Evolutionary conservation across 2,113 vertebrate genomes (phyloP), one percentile per base, ranked within the genome.

Genomic region (Etheostoma cragini): DNA sequence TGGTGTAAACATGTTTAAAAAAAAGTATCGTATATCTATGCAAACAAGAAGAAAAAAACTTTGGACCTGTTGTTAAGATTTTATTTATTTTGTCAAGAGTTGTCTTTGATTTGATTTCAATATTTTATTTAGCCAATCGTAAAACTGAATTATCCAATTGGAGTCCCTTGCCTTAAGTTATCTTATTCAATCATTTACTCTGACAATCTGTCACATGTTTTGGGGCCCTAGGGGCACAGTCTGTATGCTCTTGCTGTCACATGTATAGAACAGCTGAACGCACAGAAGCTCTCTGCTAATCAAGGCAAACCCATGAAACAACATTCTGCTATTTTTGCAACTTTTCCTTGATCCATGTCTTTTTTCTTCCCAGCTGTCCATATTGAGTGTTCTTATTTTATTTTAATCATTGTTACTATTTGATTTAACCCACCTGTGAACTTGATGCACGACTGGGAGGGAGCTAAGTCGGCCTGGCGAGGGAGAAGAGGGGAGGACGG

Each of bases 401-500:
- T 42, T 53, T 47, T 47, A 15, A 3, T 52, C 3, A 45, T 46
- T 38, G 57, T 35, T 22, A 17, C 5, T 14, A 1, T 61, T 56
- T 78, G 45, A 45, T 8, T 58, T 0, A 64, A 89, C 92, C 75
- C 95, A 99, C 97, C 97, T 97, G 97, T 95, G 53, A 97, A 98
- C 83, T 95, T 97, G 88, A 95, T 95, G 93, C 86, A 96, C 14
- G 95, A 88, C 58, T 95, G 96, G 19, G 97, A 94, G 49, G 95
- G 96, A 69, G 93, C 83, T 14, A 96, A 75, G 83, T 95, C 94
- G 54, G 96, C 91, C 90, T 97, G 97, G 50, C 96, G 96, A 35
- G 97, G 97, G 72, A 99, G 95, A 75, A 98, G 92, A 13, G 98
- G 98, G 0, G 98, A 99, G 16, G 98, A 97, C 0, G 98, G 98